A percentile compares a stretch with the other conserved stretches of the same genome.
phyloP scores from a whole-genome alignment of 2,113 vertebrate genomes.

The Colaptes auratus region DNA sequence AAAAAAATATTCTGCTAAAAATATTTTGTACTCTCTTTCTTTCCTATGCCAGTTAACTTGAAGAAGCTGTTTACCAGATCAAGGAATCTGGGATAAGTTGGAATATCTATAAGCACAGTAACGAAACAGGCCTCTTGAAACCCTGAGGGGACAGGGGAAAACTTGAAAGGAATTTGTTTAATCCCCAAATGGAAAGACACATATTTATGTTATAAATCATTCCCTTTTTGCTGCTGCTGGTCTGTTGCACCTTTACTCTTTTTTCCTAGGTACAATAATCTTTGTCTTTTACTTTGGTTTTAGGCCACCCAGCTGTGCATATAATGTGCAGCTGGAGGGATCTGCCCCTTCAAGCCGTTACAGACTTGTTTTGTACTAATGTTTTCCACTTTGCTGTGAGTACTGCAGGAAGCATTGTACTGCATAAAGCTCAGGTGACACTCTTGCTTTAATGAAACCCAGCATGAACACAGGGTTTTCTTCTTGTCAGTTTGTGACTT shows the following conservation, averaged over 20 bases:
- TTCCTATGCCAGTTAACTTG: neutral
- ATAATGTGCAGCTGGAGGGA: neutral
- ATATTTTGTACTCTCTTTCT: neutral
- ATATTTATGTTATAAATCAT: neutral
- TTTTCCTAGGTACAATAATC: neutral
- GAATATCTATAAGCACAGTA: neutral
- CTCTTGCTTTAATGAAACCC: neutral
- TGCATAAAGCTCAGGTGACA: neutral
- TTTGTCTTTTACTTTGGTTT: neutral
- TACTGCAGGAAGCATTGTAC: neutral
- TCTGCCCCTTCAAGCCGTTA: neutral
- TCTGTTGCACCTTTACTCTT: neutral
- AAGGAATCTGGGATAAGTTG: neutral
- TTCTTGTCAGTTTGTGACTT: neutral
- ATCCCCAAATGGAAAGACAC: neutral
- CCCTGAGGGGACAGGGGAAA: neutral
- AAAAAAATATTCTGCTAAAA: slow-evolving; percentile 40
- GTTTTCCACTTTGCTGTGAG: neutral
- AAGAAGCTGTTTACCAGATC: neutral
- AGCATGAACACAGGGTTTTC: neutral
- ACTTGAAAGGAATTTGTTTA: neutral
- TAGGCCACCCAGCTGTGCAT: neutral
- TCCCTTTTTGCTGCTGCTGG: neutral
- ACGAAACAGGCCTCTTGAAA: neutral
- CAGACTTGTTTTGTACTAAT: neutral